phyloP scores from a whole-genome alignment of 2,797 vertebrate genomes.

The Xenentodon cancila region DNA sequence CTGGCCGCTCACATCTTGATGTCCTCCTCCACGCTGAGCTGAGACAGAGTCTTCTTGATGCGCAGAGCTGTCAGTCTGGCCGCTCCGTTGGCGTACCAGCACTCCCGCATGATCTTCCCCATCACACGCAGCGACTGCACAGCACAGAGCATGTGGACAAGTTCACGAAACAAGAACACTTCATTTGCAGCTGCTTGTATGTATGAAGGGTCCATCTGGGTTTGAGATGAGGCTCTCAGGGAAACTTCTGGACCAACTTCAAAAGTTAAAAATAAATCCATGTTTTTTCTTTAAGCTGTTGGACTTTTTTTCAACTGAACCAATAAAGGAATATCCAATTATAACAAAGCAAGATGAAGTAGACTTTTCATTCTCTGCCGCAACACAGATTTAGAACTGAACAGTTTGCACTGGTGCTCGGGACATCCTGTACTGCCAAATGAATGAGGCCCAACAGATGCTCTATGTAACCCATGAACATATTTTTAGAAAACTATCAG shows the following conservation, averaged over 20 bases:
- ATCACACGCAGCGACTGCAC: slow-evolving; percentile 94
- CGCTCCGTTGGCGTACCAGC: slow-evolving; percentile 97
- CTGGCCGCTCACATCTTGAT: slow-evolving; percentile 90
- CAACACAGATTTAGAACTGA: too few relatives aligned
- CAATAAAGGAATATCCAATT: too few relatives aligned
- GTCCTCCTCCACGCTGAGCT: slow-evolving; percentile 97
- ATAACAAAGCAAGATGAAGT: too few relatives aligned
- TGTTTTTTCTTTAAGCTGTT: too few relatives aligned
- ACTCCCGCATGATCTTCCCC: slow-evolving; percentile 99
- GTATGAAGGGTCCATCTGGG: too few relatives aligned
- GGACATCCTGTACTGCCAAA: slow-evolving; percentile 2
- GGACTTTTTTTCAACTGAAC: too few relatives aligned
- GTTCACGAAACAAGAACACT: neutral
- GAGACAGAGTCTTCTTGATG: slow-evolving; percentile 98
- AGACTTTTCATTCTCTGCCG: too few relatives aligned
- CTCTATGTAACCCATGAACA: neutral
- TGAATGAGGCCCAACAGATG: neutral
- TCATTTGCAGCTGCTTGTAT: too few relatives aligned
- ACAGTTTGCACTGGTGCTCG: too few relatives aligned
- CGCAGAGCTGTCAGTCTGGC: slow-evolving; percentile 95
- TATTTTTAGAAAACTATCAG: slow-evolving; percentile 25
- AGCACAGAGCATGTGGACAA: slow-evolving; percentile 5
- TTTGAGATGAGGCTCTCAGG: too few relatives aligned
- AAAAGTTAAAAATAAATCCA: too few relatives aligned
- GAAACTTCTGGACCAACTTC: too few relatives aligned